Conservation (phyloP, 1,140 invertebrate species). For the Bombus confusus region DNA sequence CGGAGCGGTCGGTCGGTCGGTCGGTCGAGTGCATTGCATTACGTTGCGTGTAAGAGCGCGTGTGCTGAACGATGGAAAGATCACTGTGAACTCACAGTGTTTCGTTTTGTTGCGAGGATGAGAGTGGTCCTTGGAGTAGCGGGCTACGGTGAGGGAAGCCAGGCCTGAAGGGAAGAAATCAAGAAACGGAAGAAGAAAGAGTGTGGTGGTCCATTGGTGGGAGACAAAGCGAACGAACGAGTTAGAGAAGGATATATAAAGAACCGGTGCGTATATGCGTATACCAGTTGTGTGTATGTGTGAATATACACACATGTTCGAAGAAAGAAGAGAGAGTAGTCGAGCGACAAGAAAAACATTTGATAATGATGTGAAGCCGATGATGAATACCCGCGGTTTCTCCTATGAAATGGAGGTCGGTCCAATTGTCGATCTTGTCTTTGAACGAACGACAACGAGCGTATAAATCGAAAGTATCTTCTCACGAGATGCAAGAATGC, state of each 20-base stretch:
- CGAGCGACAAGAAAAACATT: background rate
- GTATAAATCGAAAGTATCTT: background rate
- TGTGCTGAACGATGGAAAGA: slow-evolving; percentile 3
- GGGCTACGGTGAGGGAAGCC: background rate
- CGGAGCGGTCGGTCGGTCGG: slow-evolving; percentile 11
- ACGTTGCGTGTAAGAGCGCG: slow-evolving; percentile 18
- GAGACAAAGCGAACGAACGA: background rate
- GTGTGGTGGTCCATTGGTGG: background rate
- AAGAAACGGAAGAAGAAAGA: slow-evolving; percentile 10
- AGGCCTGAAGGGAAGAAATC: slow-evolving; percentile 5
- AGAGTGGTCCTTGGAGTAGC: background rate
- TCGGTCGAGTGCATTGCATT: slow-evolving; percentile 5
- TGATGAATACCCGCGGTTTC: slow-evolving; percentile 12
- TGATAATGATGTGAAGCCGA: background rate
- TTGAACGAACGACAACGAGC: slow-evolving; percentile 19
- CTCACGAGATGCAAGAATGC: background rate
- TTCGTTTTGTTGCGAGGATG: background rate
- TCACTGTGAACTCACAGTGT: slow-evolving; percentile 3
- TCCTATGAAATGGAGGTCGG: background rate
- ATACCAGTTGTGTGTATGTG: background rate
- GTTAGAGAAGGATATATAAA: background rate
- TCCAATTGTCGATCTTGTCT: background rate
- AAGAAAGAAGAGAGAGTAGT: background rate
- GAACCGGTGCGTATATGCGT: background rate
- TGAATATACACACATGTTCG: slow-evolving; percentile 16